phyloP scores from a whole-genome alignment of 37 sponge, comb jelly and placozoan species.

The Aphrocallistes beatrix region DNA sequence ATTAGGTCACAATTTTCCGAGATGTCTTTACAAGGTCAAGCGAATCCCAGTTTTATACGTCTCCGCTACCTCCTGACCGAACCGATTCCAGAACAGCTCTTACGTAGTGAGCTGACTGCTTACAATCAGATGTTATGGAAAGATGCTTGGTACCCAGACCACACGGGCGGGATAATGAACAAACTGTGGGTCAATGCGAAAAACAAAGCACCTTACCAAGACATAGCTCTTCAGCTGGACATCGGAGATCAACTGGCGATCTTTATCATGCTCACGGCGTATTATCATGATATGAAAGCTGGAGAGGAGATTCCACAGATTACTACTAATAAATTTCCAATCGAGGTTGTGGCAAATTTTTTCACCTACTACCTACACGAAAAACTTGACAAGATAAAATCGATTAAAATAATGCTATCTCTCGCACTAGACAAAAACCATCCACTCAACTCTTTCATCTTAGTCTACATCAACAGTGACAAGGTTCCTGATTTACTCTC shows the following conservation, averaged over 20 bases:
- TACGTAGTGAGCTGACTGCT: not conserved
- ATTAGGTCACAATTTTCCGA: no score
- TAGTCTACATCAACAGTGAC: not conserved
- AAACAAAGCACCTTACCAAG: not conserved
- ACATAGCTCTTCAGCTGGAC: not conserved
- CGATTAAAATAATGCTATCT: not conserved
- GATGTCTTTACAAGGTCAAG: not conserved
- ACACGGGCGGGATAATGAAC: not conserved
- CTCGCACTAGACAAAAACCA: not conserved
- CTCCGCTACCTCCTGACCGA: not conserved
- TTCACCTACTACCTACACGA: slow-evolving; percentile 2
- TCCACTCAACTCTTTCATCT: not conserved
- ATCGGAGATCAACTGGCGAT: not conserved
- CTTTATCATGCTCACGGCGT: not conserved
- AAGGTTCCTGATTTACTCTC: not conserved
- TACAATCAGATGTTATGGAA: not conserved
- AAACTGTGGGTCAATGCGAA: not conserved
- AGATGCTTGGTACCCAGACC: not conserved
- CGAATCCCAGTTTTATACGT: not conserved
- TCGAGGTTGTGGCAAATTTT: not conserved
- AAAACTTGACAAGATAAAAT: not conserved
- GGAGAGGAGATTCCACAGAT: not conserved
- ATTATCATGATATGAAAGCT: not conserved
- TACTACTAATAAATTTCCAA: not conserved
- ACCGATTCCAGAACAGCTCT: not conserved